phyloP scores from a whole-genome alignment of 2,888 invertebrate genomes.

The Drosophila picticornis region DNA sequence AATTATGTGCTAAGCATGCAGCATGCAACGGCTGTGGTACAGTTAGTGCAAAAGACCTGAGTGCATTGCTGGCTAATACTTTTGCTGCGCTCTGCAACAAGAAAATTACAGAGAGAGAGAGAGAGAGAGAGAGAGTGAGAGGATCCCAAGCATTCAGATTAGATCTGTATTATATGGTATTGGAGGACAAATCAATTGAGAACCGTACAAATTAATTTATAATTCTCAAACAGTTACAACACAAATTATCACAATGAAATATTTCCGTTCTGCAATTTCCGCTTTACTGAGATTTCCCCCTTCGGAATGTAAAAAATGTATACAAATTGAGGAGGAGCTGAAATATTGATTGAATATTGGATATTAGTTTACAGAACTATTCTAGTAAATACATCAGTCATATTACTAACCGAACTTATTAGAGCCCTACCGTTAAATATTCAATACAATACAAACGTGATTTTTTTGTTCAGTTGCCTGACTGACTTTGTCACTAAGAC shows the following conservation, averaged over 20 bases:
- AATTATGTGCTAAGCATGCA: constrained; percentile 74
- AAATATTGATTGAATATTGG: background rate
- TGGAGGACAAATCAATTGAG: background rate
- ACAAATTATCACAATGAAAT: background rate
- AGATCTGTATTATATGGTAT: background rate
- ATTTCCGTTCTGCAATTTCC: background rate
- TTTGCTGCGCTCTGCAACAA: constrained; percentile 18
- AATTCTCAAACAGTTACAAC: background rate
- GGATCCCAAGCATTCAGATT: background rate
- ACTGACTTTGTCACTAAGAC: background rate
- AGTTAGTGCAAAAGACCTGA: constrained; percentile 52
- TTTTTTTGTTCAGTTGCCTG: background rate
- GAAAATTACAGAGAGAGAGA: background rate
- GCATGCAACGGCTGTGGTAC: constrained; percentile 55
- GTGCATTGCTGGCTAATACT: constrained; percentile 51
- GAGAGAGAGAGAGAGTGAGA: background rate
- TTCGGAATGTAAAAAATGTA: background rate
- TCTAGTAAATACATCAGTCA: background rate
- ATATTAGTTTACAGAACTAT: background rate
- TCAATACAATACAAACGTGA: background rate
- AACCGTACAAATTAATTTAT: background rate
- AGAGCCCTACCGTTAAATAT: background rate
- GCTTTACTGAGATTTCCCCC: background rate
- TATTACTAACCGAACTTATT: background rate
- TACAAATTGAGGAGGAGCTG: background rate